These are phyloP conservation scores for Invenusta paracnida DNA, from an alignment of 2,888 invertebrate genomes.

Conservation along the genomic window DNA sequence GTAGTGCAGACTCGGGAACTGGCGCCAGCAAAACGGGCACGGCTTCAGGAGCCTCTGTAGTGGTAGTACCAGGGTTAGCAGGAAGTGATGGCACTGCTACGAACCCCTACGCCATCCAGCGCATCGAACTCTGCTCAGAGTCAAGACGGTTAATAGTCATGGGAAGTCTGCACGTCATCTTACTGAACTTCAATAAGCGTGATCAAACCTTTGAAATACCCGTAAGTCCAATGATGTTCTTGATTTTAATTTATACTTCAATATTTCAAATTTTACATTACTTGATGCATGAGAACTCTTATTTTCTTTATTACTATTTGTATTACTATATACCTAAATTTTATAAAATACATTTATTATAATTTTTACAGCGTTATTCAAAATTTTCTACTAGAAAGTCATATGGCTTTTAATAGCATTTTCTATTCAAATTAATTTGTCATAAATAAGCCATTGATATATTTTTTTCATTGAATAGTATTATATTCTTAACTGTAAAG, in stretches of 20 bases:
- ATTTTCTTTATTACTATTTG: too few species aligned
- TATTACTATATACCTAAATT: too few species aligned
- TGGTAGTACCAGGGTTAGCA: not conserved
- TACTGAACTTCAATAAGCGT: slow-evolving; percentile 88
- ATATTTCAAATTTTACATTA: too few species aligned
- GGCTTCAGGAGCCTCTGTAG: not conserved
- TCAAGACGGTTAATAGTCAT: slow-evolving; percentile 82
- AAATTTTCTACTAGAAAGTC: too few species aligned
- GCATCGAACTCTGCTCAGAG: slow-evolving; percentile 85
- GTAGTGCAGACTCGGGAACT: not conserved
- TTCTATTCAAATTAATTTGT: too few species aligned
- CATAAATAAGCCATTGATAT: too few species aligned
- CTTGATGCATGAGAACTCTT: too few species aligned
- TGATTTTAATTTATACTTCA: not conserved
- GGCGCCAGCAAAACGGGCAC: not conserved
- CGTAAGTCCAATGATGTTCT: slow-evolving; percentile 49
- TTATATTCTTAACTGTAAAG: too few species aligned
- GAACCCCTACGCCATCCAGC: slow-evolving; percentile 81
- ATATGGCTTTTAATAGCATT: too few species aligned
- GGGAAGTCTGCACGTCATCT: slow-evolving; percentile 84
- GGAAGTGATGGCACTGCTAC: not conserved
- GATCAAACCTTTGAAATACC: slow-evolving; percentile 68
- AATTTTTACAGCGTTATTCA: too few species aligned
- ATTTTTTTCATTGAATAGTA: too few species aligned
- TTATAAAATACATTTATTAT: too few species aligned